Evolutionary conservation across 2,797 vertebrate species (phyloP), one percentile per base, ranked within the genome.

Genomic region (Spondyliosoma cantharus): DNA sequence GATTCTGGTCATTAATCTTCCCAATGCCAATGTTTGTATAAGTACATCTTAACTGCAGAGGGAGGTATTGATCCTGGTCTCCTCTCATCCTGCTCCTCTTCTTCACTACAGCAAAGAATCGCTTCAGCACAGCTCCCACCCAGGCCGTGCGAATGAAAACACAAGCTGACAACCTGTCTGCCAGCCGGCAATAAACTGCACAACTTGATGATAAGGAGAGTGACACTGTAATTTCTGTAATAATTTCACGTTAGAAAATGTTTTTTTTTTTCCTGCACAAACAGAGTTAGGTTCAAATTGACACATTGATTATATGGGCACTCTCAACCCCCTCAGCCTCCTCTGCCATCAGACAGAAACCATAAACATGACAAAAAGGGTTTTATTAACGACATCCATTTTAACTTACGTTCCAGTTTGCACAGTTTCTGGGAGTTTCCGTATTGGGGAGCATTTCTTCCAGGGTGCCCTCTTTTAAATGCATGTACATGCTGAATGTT

Each of bases 1-100:
- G 53, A 87, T 74, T 82, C 75, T 70, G 81, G 77, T 79, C 81
- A 91, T 92, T 90, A 83, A 86, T 93, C 90, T 91, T 86, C 72
- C 48, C n/a, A 5, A 6, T 81, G 80, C 75, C 87, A 76, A 75
- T 76, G 69, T 78, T 87, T 68, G 80, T 80, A 75, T 75, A 73
- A 83, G 66, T 81, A 81, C 64, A 75, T 87, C 81, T 87, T 86
- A 83, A 89, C 85, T 86, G 88, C 86, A 84, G 76, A 75, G 86
- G 70, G 62, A 64, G 19, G 50, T 84, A 93, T 91, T 78, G 90
- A 92, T 91, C 70, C 61, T 32, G 37, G 62, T 84, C 43, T 71
- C 57, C 48, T 56, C 52, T 86, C 61, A 74, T 61, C 72, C 71
- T 69, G 46, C 46, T 63, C 37, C 25, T 80, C 49, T 27, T 71